Evolutionary conservation across 1,140 invertebrate species (phyloP).

Genomic region (Chelonus insularis): DNA sequence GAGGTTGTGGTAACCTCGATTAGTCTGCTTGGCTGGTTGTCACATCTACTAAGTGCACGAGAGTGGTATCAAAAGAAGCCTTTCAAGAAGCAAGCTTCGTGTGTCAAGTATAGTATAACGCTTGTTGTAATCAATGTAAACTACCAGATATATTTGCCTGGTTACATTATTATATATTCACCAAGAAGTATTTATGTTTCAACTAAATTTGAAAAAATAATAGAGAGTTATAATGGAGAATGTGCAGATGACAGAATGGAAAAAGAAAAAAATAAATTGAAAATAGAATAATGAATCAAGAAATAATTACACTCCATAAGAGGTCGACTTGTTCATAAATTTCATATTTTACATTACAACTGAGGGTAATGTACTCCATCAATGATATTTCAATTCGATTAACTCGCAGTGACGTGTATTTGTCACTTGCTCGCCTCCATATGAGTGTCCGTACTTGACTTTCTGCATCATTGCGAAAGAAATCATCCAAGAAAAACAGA

Average conservation of each 20-base stretch:
- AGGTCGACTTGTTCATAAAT: conserved; percentile 9
- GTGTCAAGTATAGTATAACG: neutral
- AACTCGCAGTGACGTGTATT: conserved; percentile 23
- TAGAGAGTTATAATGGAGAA: no score
- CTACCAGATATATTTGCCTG: neutral
- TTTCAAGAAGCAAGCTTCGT: conserved; percentile 6
- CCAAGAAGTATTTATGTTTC: no score
- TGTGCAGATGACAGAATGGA: no score
- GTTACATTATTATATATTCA: no score
- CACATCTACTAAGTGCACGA: conserved; percentile 7
- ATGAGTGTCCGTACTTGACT: neutral
- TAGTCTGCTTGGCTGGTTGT: conserved; percentile 11
- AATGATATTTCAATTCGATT: conserved; percentile 25
- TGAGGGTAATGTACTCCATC: conserved; percentile 24
- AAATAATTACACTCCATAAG: neutral
- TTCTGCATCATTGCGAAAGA: conserved; percentile 18
- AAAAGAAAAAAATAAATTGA: neutral
- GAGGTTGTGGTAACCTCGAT: conserved; percentile 14
- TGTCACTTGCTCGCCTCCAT: conserved; percentile 23
- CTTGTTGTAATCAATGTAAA: conserved; percentile 10
- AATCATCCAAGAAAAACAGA: conserved; percentile 12
- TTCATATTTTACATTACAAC: conserved; percentile 7
- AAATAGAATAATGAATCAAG: neutral
- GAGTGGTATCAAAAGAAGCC: conserved; percentile 9
- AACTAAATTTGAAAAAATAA: no score